Evolutionary conservation across 2,797 vertebrate genomes (phyloP), one percentile per base, ranked within the genome.

Genomic region (Myoxocephalus aenaeus): DNA sequence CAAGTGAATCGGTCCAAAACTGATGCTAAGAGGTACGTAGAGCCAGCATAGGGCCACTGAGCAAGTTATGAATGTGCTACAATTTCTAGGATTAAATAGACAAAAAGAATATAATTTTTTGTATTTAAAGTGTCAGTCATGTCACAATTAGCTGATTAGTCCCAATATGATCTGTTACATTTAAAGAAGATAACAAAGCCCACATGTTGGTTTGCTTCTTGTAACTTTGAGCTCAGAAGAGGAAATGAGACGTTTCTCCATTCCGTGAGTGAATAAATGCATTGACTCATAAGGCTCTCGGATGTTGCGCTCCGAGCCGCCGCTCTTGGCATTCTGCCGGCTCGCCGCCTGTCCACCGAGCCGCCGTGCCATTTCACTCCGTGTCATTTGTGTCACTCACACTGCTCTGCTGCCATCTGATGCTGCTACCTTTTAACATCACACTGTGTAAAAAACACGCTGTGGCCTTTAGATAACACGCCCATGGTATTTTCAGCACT

Each of bases 391-490:
- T 66, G 77, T 75, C 79, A 70, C 69, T 82, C 70, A 14, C 29
- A 36, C 40, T 1, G 56, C 11, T 50, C 63, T 2, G 66, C 40
- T 50, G 73, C 66, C 78, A 36, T 56, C 70, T 22, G 36, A 64
- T 22, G 70, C 77, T 10, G 71, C 77, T 32, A 10, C 65, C 65
- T 66, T 56, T 66, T 48, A 53, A 53, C 73, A 68, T 79, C 20
- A 61, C 73, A 66, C 73, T 17, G 34, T n/a, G 29, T 2, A 22
- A 32, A 59, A 53, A 67, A 66, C 0, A 4, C 70, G 32, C 32
- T 20, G 69, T 86, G 85, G 57, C 82, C 81, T 87, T 86, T 68
- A 61, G 75, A 86, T 79, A 86, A 84, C 56, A 32, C 64, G 40
- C 46, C 6, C 59, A 40, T 78, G 80, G 68, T 73, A 80, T 84